Conservation (phyloP, 53 echinoderm and acorn worm genomes). For the Astropecten irregularis region DNA sequence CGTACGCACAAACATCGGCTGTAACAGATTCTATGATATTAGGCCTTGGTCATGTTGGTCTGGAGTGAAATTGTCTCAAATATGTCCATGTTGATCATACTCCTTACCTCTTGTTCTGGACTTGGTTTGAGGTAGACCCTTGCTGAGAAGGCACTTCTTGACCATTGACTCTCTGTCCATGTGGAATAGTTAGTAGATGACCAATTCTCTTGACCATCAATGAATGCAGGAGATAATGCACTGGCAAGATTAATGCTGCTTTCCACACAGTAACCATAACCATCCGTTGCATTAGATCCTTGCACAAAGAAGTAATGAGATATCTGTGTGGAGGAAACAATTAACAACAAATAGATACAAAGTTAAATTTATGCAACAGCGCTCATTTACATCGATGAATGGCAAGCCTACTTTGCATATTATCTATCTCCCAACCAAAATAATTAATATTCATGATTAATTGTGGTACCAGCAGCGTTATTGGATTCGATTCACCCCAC, state of each 20-base stretch:
- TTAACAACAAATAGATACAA: not conserved
- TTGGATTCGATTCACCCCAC: too few species aligned
- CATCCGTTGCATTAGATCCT: slow-evolving; percentile 51
- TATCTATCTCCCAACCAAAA: too few species aligned
- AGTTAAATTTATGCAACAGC: not conserved
- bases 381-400: too few species aligned
- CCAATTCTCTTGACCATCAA: slow-evolving; percentile 67
- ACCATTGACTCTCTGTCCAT: slow-evolving; percentile 96
- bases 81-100: too few species aligned
- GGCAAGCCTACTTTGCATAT: too few species aligned
- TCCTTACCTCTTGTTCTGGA: slow-evolving; percentile 87
- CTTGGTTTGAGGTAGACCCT: slow-evolving; percentile 85
- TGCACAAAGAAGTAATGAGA: slow-evolving; percentile 53
- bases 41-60: too few species aligned
- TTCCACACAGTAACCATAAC: slow-evolving; percentile 70
- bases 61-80: too few species aligned
- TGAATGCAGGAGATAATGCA: slow-evolving; percentile 87
- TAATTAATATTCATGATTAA: too few species aligned
- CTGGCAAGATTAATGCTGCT: slow-evolving; percentile 59
- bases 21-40: too few species aligned
- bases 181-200: slow-evolving; percentile 87
- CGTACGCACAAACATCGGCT: too few species aligned
- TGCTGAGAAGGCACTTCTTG: slow-evolving; percentile 22
- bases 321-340: slow-evolving; percentile 57
- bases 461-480: too few species aligned